Evolutionary conservation across 1,140 invertebrate genomes (phyloP), one percentile per base, ranked within the genome.

Genomic region (Papilio glaucus): DNA sequence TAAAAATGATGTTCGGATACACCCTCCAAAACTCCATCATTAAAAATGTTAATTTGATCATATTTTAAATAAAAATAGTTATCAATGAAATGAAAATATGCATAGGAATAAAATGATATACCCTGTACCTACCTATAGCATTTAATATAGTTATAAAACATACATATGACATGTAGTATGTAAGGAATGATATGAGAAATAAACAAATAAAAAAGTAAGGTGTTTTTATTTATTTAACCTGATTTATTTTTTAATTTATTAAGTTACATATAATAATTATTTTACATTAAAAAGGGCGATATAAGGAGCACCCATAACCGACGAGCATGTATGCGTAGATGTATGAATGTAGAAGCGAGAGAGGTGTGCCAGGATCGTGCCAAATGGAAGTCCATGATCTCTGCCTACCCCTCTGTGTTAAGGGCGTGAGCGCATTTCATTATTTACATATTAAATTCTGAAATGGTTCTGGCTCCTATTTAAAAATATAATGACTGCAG

Each of bases 91-190:
- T 77, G 80, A 77, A 79, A 53, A 77, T 81, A 80, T 82, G 73
- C 71, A 72, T 86, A 85, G 76, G 67, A 72, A 76, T 81, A 85
- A 74, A 74, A 81, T 72, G 74, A 85, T 81, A 84, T 86, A 90
- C 86, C 85, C 82, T 86, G 88, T 90, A 88, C 86, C 88, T 90
- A 88, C 84, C 80, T 86, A 85, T 85, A 86, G 82, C 73, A 77
- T 76, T 73, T 85, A 84, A 85, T 76, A 83, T 81, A 82, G 77
- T 72, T 77, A 85, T 84, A 85, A 81, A 63, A 76, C 77, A 76
- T 75, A 79, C 80, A 82, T 85, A 85, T 84, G 81, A 82, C 72
- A 77, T 77, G 78, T 85, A 85, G 77, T 45, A 49, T 70, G 37
- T 88, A 87, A 87, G 80, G 79, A n/a, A 85, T 85, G 77, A 85